Base-by-base conservation (phyloP, 64 coral and sea anemone species). In the Cladopsammia gracilis region DNA sequence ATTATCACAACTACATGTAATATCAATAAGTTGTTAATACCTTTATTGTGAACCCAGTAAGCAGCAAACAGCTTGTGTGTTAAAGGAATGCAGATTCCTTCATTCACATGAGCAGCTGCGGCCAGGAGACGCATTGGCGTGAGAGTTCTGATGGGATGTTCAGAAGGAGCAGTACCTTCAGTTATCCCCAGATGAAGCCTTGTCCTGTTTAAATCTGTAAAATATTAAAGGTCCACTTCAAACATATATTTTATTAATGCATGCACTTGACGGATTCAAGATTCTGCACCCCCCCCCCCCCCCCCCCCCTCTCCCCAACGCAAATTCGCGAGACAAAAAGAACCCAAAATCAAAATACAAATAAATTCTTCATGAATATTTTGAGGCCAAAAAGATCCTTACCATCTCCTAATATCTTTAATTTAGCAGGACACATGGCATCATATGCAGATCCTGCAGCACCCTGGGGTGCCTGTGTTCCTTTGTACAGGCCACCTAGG, bases 401-500 rank as follows among this genome's bases (percentile, higher is more conserved):
- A 98, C 96, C 96, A 57, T 98, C 71, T 62, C 48, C 84, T 19
- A 96, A 83, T 71, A 96, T 73, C 49, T 96, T 95, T 10, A 91
- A 25, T 51, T 96, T 98, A 8, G 97, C 83, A 52, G 69, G 79
- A 89, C 91, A 90, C 71, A 86, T 98, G 44, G 83, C 71, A 51
- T 83, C 88, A 78, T 59, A 82, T 20, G 89, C 76, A 62, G 64
- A 88, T 65, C 78, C 91, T 42, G 94, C 93, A 18, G 79, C 71
- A 86, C 83, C 67, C 25, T 88, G 71, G 48, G 93, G 85, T 58
- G 91, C 95, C 54, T 93, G 85, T 18, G 91, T 98, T 64, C 88
- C 93, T 83, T 98, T 96, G 75, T 98, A 98, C 64, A 98, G 83
- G 13, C 94, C 97, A 98, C 97, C 97, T 98, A 6, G 74, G 5